Base-by-base conservation (phyloP, 2,113 vertebrate species). In the Calyptomena viridis region DNA sequence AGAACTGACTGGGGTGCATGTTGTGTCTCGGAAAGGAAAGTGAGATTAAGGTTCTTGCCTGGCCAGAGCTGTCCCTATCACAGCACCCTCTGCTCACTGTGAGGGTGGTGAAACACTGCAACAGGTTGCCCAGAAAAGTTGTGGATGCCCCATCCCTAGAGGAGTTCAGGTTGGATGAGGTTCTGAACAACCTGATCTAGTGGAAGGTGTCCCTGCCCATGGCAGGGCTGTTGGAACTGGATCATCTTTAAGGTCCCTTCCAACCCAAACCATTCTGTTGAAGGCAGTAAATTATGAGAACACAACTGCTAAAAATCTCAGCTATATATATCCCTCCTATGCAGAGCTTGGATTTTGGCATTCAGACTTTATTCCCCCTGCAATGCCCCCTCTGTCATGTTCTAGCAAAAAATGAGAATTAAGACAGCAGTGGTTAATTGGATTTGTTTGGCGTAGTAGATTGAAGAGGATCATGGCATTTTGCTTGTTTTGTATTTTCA, bases 1-100 rank as follows among this genome's bases (percentile, higher is more conserved):
- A 79, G 49, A 66, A 50, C 28, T 46, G 15, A 11, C 4, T 37
- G 1, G 14, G 3, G n/a, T 67, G 11, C 0, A 0, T 7, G 11
- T 6, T 40, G 2, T 60, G 74, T 66, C 22, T 77, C 22, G 4
- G 73, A 30, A 59, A 49, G 56, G 8, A 72, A n/a, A 8, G 22
- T 3, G 74, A 33, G 52, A 44, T 11, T 31, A 46, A 52, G 47
- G 46, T 42, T 81, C 20, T 24, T 78, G 10, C 30, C 49, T 64
- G 63, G 16, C 14, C 25, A 46, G 75, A 69, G 37, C 49, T 23
- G 12, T n/a, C 12, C 25, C 19, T 75, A 21, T 49, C 7, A 5
- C 24, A 84, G 49, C 30, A 30, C 30, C 13, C 30, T 76, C 21
- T 63, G 19, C 8, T 46, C 27, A 4, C 77, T 53, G 62, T 46